Evolutionary conservation across 2,888 invertebrate genomes (phyloP).

Genomic region (Nasonia oneida): DNA sequence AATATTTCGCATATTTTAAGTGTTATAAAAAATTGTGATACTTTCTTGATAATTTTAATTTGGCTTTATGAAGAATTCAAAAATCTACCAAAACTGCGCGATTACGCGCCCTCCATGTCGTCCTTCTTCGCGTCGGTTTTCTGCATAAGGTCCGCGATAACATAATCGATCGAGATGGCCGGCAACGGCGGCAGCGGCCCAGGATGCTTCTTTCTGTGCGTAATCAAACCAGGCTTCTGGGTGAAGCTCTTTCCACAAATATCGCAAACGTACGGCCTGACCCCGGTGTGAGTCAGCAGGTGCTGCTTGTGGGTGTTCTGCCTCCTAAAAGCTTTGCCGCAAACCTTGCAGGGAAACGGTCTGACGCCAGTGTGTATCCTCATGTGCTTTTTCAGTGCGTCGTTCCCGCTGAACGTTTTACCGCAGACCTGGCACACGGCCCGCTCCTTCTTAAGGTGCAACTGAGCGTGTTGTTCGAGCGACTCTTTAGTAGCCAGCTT

Average conservation of each 20-base stretch:
- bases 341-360: constrained; percentile 72
- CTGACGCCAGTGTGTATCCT: constrained; percentile 72
- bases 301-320: constrained; percentile 66
- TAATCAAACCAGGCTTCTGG: constrained; percentile 65
- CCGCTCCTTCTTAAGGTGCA: constrained; percentile 58
- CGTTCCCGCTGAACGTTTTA: constrained; percentile 65
- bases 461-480: constrained; percentile 63
- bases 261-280: constrained; percentile 64
- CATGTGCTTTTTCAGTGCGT: constrained; percentile 72
- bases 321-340: constrained; percentile 65
- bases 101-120: not conserved
- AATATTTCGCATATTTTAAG: not conserved
- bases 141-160: constrained; percentile 60
- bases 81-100: not conserved
- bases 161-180: constrained; percentile 58
- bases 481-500: constrained; percentile 61
- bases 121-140: constrained; percentile 4
- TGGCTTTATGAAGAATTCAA: not conserved
- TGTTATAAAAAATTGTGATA: not conserved
- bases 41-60: not conserved
- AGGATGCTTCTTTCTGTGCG: constrained; percentile 66
- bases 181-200: constrained; percentile 65
- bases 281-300: constrained; percentile 64
- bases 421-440: constrained; percentile 65
- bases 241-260: constrained; percentile 67